Base-by-base conservation (phyloP, 1,140 invertebrate genomes). In the Drosophila pallidifrons region DNA sequence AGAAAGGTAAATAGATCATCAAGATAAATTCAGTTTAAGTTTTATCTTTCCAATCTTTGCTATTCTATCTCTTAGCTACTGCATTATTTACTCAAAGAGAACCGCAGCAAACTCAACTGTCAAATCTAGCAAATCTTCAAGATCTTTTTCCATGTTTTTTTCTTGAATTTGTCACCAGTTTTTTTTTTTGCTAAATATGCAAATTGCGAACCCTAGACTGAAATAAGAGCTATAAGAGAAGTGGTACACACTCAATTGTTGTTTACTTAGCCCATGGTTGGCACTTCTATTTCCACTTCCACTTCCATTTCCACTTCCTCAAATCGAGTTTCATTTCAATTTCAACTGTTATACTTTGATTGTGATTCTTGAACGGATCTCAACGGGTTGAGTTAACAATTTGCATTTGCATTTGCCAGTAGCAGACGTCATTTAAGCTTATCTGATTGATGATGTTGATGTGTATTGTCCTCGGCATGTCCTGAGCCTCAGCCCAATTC, bases 391-490 rank as follows among this genome's bases (percentile, higher is more conserved):
- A 73, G 77, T 81, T 85, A 89, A 79, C 81, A 89, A 85, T 85
- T 77, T 80, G 81, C 80, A 85, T 89, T 88, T 86, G 52, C 78
- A 83, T 70, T 80, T 85, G 63, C 49, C 69, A 59, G 61, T 66
- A 79, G 73, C 58, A 47, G 79, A 87, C 83, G 83, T 88, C 83
- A 85, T 90, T 89, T 89, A 89, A 89, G 85, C 85, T 89, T 89
- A 89, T 89, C 85, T 89, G 85, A 89, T 89, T 89, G 85, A 89
- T 89, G 85, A 89, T 89, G 63, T 66, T 82, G 79, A 82, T 75
- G 73, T 75, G 81, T 68, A 77, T 80, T 80, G 81, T 78, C 67
- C 79, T 77, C 61, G 41, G 41, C 51, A 49, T 58, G 60, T 60
- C 52, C 68, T 47, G 60, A 60, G 66, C 38, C 79, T 67, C 41